Conservation (phyloP, 2,113 vertebrate species). For the Crotophaga sulcirostris region DNA sequence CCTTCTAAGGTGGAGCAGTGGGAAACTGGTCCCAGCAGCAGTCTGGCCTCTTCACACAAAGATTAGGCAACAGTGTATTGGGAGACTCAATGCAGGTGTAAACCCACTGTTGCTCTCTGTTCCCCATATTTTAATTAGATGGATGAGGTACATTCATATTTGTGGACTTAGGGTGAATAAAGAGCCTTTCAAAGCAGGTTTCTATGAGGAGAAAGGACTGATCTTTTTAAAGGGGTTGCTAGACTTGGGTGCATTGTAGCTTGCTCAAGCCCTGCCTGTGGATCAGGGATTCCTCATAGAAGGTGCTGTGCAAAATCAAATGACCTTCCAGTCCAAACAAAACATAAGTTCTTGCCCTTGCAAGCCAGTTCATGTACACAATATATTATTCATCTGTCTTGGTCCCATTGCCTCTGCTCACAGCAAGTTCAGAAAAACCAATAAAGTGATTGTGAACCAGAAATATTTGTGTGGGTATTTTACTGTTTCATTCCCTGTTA, state of each 20-base stretch:
- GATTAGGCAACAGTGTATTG: accelerated
- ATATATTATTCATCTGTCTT: neutral
- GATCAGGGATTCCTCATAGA: neutral
- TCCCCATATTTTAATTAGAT: neutral
- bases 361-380: neutral
- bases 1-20: neutral
- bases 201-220: neutral
- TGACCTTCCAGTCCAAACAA: neutral
- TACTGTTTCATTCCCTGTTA: conserved; percentile 31
- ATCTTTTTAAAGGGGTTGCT: neutral
- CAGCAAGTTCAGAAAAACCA: neutral
- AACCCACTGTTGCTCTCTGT: neutral
- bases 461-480: neutral
- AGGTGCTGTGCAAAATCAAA: neutral
- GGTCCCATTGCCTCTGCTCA: neutral
- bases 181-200: neutral
- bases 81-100: neutral
- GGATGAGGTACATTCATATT: neutral
- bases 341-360: neutral
- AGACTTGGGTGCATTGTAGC: neutral
- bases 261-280: neutral
- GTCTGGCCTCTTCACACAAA: neutral
- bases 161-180: neutral
- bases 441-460: no score
- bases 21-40: neutral